Percentiles rank a stretch among this genome's conserved stretches.
Evolutionary conservation across 2,888 invertebrate genomes (phyloP).

Genomic region (Barypeithes pellucidus): DNA sequence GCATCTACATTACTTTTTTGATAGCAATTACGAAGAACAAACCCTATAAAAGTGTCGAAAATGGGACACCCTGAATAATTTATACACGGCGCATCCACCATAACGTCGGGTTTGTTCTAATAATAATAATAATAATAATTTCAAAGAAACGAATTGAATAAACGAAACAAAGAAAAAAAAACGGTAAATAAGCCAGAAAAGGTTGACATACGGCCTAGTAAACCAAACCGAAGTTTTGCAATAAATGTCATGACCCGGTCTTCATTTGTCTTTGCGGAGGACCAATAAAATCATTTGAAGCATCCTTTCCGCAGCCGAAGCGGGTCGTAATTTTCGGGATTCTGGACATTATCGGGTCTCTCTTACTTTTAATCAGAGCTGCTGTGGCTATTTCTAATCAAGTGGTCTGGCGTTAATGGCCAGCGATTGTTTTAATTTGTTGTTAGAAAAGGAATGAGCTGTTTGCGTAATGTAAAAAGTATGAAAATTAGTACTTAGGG

Average conservation of each 20-base stretch:
- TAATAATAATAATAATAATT: neutral
- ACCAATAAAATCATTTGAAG: conserved; percentile 71
- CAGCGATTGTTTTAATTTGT: conserved; percentile 49
- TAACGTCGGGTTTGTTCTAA: conserved; percentile 7
- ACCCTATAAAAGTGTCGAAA: too few relatives aligned
- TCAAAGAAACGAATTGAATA: neutral
- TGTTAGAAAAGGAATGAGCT: neutral
- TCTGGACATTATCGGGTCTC: conserved; percentile 67
- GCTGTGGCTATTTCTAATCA: conserved; percentile 69
- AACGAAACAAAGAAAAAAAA: conserved; percentile 15
- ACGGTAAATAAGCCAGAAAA: conserved; percentile 28
- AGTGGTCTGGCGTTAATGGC: conserved; percentile 67
- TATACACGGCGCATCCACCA: conserved; percentile 11
- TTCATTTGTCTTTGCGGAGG: conserved; percentile 70
- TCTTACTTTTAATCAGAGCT: conserved; percentile 66
- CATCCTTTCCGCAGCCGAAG: conserved; percentile 63
- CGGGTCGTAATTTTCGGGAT: conserved; percentile 62
- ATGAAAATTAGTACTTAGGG: neutral
- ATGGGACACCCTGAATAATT: too few relatives aligned
- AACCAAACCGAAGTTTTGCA: conserved; percentile 58
- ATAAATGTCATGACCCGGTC: conserved; percentile 72
- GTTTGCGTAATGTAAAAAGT: neutral
- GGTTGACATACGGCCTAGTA: conserved; percentile 38
- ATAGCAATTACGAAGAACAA: too few relatives aligned
- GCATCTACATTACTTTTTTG: too few relatives aligned